phyloP scores from a whole-genome alignment of 2,888 invertebrate genomes.

The Drosophila nr. perissopoda region DNA sequence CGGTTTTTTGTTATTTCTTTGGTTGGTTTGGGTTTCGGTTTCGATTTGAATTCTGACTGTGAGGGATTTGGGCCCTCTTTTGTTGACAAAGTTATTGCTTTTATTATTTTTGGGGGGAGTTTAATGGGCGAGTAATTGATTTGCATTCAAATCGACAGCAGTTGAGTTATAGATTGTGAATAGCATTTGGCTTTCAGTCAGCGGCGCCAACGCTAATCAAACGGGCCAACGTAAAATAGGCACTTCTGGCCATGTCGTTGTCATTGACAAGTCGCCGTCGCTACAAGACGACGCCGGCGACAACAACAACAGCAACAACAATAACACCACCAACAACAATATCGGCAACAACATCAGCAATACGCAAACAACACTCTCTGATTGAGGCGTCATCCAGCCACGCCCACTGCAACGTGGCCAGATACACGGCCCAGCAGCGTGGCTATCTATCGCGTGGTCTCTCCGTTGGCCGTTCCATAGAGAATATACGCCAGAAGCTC shows the following conservation, averaged over 20 bases:
- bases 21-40: constrained; percentile 11
- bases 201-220: constrained; percentile 55
- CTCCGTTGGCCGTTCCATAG: constrained; percentile 78
- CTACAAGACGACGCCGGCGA: constrained; percentile 66
- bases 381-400: constrained; percentile 62
- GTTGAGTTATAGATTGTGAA: constrained; percentile 26
- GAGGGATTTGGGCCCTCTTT: constrained; percentile 16
- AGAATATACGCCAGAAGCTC: constrained; percentile 71
- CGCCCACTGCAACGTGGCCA: constrained; percentile 39
- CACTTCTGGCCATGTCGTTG: constrained; percentile 66
- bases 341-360: constrained; percentile 17
- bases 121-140: constrained; percentile 77
- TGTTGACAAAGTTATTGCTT: constrained; percentile 77
- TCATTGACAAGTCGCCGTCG: constrained; percentile 77
- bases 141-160: constrained; percentile 70
- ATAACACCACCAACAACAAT: constrained; percentile 4
- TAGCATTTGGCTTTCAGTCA: constrained; percentile 51
- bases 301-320: constrained; percentile 23
- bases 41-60: constrained; percentile 13
- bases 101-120: constrained; percentile 25
- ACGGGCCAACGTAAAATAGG: constrained; percentile 2
- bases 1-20: constrained; percentile 23
- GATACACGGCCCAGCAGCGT: constrained; percentile 64
- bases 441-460: constrained; percentile 74
- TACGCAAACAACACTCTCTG: constrained; percentile 80